Percentiles rank a stretch among this genome's conserved stretches.
Conservation (phyloP, 35 echinoderm and acorn worm genomes). For the Ophiothrix spiculata region DNA sequence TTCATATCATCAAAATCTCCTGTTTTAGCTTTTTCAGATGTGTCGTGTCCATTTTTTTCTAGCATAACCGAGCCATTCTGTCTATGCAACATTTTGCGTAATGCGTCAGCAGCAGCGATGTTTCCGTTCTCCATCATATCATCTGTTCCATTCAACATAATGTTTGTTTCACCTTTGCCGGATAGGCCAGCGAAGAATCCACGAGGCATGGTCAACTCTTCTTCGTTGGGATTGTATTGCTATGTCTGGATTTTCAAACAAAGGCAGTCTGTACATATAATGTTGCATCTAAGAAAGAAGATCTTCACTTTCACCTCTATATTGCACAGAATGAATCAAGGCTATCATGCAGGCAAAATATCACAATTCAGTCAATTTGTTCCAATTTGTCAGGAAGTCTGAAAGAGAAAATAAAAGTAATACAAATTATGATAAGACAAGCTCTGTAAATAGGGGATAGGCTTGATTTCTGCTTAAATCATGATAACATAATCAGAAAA, state of each 20-base stretch:
- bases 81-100: not conserved
- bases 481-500: not conserved
- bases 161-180: constrained; percentile 40
- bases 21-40: constrained; percentile 4
- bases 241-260: constrained; percentile 65
- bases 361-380: not conserved
- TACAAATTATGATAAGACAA: not conserved
- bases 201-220: constrained; percentile 61
- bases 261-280: constrained; percentile 9
- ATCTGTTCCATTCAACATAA: constrained; percentile 1
- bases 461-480: not conserved
- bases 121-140: not conserved
- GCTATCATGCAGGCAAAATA: not conserved
- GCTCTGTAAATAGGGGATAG: not conserved
- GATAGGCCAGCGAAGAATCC: constrained; percentile 32
- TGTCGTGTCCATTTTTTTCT: not conserved
- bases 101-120: not conserved
- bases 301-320: not conserved
- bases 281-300: not conserved
- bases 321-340: not conserved
- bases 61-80: not conserved
- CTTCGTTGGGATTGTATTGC: constrained; percentile 57
- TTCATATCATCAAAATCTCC: constrained; percentile 19
- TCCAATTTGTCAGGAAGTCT: not conserved
- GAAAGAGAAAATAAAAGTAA: constrained; percentile 12